Base-by-base conservation (phyloP, 2,797 vertebrate species). In the Harpagifer antarcticus region DNA sequence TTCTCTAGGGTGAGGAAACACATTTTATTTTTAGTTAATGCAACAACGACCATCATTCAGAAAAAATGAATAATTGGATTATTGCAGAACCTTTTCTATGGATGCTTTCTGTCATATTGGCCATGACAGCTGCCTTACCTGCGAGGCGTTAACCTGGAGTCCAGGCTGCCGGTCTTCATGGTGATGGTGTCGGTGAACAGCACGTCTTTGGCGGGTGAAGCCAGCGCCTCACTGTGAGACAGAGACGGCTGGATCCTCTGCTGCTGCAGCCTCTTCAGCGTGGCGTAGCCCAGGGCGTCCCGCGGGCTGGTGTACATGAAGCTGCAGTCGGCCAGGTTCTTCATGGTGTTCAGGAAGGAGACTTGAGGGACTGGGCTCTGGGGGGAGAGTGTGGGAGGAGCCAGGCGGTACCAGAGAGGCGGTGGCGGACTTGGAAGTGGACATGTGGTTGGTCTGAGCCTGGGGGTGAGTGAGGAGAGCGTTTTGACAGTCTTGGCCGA, bases 101-200 rank as follows among this genome's bases (percentile, higher is more conserved):
- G 47, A 52, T 23, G 11, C 8, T 59, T 63, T 23, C 37, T 44
- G 5, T 9, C 2, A 19, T 47, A n/a, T 3, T 6, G 13, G 47
- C 17, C 9, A 33, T 52, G 13, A 0, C 3, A 4, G 33, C 16
- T n/a, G 6, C 69, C 82, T 92, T 92, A 99, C 98, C 98, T 96
- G 94, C 96, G 97, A 63, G 97, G 97, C 0, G 98, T 99, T 27
- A 99, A 92, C 48, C 98, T 95, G 80, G 98, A 99, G 88, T 99
- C 98, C 90, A 99, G 93, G 91, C 97, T 99, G 86, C 96, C 97
- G 1, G 97, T 97, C 92, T 99, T 99, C 98, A 99, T 99, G 7
- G 98, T 99, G 91, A 99, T 99, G 78, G 98, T 96, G 88, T 99
- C 98, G 1, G 98, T 98, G 82, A 99, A 99, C 23, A 99, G 95